A percentile compares a stretch with the other conserved stretches of the same genome.
Conservation (phyloP, 2,113 vertebrate species). For the Ovibos moschatus region DNA sequence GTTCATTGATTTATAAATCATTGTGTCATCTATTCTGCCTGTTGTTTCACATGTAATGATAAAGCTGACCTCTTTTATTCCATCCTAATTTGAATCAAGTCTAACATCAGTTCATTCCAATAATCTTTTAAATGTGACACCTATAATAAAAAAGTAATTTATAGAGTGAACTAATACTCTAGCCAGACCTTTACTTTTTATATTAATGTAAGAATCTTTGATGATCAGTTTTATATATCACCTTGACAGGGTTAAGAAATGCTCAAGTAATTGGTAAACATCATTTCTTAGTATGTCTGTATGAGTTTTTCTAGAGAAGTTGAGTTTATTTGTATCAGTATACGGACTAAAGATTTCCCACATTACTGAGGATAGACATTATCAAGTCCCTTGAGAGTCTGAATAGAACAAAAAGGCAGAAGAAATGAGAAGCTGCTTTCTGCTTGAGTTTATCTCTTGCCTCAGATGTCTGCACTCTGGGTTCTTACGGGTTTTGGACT, state of each 20-base stretch:
- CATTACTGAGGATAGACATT: neutral
- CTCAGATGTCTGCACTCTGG: neutral
- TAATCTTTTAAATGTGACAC: neutral
- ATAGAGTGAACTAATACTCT: neutral
- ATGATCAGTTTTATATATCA: neutral
- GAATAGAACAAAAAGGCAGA: neutral
- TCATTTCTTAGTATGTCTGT: neutral
- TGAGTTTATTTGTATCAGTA: neutral
- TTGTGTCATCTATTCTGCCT: neutral
- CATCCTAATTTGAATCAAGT: neutral
- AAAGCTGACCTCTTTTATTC: neutral
- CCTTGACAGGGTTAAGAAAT: neutral
- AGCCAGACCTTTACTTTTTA: neutral
- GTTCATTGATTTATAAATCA: neutral
- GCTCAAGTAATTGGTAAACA: neutral
- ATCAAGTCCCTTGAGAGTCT: neutral
- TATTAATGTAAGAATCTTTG: neutral
- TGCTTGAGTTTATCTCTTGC: neutral
- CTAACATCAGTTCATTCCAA: neutral
- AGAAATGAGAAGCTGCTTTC: neutral
- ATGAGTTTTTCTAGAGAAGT: neutral
- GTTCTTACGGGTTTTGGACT: neutral
- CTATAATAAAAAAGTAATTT: neutral
- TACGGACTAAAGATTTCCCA: neutral
- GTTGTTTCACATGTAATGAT: neutral